Base-by-base conservation (phyloP, 1,140 invertebrate genomes). In the Pogonomyrmex californicus region DNA sequence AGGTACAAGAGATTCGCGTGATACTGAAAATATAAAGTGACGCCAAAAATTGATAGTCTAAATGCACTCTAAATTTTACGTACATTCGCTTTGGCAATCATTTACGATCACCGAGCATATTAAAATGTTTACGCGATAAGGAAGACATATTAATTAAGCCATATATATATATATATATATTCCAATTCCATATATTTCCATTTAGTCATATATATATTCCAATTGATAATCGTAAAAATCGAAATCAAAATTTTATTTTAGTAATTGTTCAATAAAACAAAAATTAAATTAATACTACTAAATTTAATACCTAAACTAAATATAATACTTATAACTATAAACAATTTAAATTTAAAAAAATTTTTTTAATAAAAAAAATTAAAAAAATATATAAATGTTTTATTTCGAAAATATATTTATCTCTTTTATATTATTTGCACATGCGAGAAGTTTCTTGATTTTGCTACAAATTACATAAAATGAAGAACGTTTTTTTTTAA, bases 21-120 rank as follows among this genome's bases (percentile, higher is more conserved):
- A 79, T 79, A 68, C 23, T 65, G 60, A 12, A 79, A 79, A 51
- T 79, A 66, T 66, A 62, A 33, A 79, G 60, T 79, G 30, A 47
- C 36, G 47, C 10, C 12, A 47, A 41, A 65, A 79, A 79, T 66
- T 79, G 77, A 79, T 79, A 79, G 47, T n/a, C 17, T 79, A 79
- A 79, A 79, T 66, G 77, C 47, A 79, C 12, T n/a, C 33, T 17
- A 47, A 7, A 79, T 79, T 68, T 79, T 36, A 14, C 12, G 47
- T 66, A 33, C 41, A 62, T 33, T 23, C 60, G 33, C 17, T 56
- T 33, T 81, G 14, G 7, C 78, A 82, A 30, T 58, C 38, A 38
- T 44, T 71, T 47, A 38, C 36, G 49, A 81, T 12, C 38, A 47
- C 54, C 38, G 78, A 70, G 38, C 51, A 71, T 58, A 54, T 17